These are phyloP conservation scores for Tupiocoris notatus DNA, from an alignment of 2,888 invertebrate genomes.

Conservation along the genomic window DNA sequence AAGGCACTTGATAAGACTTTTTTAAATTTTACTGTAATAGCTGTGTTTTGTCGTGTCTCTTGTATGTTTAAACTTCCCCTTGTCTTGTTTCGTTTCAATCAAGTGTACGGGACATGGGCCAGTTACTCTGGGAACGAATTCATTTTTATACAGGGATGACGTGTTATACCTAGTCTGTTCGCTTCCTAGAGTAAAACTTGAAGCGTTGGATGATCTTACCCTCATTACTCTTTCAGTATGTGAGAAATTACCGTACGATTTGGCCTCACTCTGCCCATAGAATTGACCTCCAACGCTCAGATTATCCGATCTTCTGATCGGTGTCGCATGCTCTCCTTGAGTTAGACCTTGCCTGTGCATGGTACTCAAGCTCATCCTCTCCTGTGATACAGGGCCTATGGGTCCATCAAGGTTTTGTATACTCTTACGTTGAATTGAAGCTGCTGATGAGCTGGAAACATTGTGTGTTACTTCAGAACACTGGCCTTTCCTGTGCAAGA, in stretches of 20 bases:
- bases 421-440: conserved; percentile 72
- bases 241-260: conserved; percentile 68
- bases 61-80: conserved; percentile 78
- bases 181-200: conserved; percentile 74
- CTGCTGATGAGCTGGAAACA: conserved; percentile 64
- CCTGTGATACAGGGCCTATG: conserved; percentile 66
- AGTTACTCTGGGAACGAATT: conserved; percentile 68
- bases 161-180: conserved; percentile 52
- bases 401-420: conserved; percentile 74
- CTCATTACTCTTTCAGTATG: conserved; percentile 62
- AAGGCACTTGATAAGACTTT: neutral
- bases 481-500: conserved; percentile 71
- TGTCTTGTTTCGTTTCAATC: conserved; percentile 64
- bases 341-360: conserved; percentile 64
- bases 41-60: conserved; percentile 81
- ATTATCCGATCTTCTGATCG: conserved; percentile 65
- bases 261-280: conserved; percentile 70
- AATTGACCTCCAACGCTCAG: conserved; percentile 65
- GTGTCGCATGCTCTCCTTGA: conserved; percentile 45
- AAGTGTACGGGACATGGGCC: conserved; percentile 80
- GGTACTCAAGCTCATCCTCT: conserved; percentile 75
- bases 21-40: conserved; percentile 67
- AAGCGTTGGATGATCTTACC: conserved; percentile 63
- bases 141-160: conserved; percentile 71
- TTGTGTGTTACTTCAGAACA: conserved; percentile 71